A percentile compares a stretch with the other conserved stretches of the same genome.
Conservation (phyloP, 2,113 vertebrate species). For the Cololabis saira region DNA sequence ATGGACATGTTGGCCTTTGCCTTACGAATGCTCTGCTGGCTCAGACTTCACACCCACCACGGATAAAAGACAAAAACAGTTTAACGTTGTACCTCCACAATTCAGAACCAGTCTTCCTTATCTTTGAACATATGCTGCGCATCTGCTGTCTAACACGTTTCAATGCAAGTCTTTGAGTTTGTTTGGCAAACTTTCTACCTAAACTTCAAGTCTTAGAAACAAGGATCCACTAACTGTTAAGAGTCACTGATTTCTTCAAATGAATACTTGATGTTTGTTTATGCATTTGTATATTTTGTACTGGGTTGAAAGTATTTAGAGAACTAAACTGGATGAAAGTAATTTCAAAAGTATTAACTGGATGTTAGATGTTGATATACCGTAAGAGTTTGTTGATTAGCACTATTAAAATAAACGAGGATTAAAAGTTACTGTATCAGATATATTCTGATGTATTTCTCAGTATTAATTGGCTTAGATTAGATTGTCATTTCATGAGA, state of each 20-base stretch:
- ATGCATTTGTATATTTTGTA: background rate
- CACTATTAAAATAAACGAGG: background rate
- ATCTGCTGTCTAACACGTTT: no score
- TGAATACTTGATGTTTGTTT: background rate
- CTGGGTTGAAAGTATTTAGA: background rate
- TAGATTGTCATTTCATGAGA: slow-evolving; percentile 7
- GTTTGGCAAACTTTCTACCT: background rate
- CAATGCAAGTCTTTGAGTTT: background rate
- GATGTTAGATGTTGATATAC: slow-evolving; percentile 6
- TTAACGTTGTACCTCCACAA: no score
- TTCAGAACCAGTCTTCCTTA: no score
- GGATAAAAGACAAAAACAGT: no score
- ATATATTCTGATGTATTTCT: slow-evolving; percentile 6
- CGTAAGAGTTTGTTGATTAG: background rate
- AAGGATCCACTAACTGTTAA: slow-evolving; percentile 6
- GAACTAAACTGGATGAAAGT: slow-evolving; percentile 8
- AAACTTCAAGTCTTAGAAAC: slow-evolving; percentile 30
- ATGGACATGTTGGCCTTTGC: no score
- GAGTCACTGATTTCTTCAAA: slow-evolving; percentile 15
- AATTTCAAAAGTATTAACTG: slow-evolving; percentile 47
- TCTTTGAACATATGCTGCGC: no score
- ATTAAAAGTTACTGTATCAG: background rate
- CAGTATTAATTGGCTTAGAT: background rate
- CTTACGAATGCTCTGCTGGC: no score
- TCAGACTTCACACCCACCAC: no score